Evolutionary conservation across 2,888 invertebrate genomes (phyloP), one percentile per base, ranked within the genome.

Genomic region (Tiphia femorata): DNA sequence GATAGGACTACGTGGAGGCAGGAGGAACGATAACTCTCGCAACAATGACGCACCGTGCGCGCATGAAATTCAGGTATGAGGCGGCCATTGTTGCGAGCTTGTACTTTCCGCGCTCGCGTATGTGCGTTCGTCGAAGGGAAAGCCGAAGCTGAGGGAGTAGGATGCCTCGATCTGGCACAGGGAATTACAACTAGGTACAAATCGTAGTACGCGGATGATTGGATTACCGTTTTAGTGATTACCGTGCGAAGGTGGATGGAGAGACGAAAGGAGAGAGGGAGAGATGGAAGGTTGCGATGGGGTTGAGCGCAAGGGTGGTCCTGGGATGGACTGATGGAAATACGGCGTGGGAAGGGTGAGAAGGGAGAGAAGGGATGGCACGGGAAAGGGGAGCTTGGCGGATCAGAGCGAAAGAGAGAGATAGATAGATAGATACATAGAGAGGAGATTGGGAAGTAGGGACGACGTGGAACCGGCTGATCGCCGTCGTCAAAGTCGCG

Each of bases 131-230:
- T n/a, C n/a, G n/a, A n/a, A n/a, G n/a, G n/a, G n/a, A n/a, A n/a
- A n/a, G n/a, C n/a, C n/a, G n/a, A n/a, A n/a, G n/a, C n/a, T n/a
- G n/a, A n/a, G n/a, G n/a, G n/a, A n/a, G n/a, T n/a, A n/a, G n/a
- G n/a, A 2, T 12, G n/a, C 17, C 37, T 37, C 37, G 12, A 73
- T 75, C 75, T 74, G 76, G 78, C 71, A 68, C 66, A 66, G 67
- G 72, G 74, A 77, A 78, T 78, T 77, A 78, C n/a, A n/a, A n/a
- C 73, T 70, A 70, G 74, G 76, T 75, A 73, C 74, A 72, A 77
- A 76, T 77, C 73, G 76, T 73, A 72, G 75, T 64, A 75, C 69
- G 73, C 64, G 72, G 70, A 73, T 78, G 75, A 78, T 79, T 77
- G 79, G 76, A 80, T 79, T 79, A 79, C 67, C 63, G 35, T 29